Base-by-base conservation (phyloP, 2,888 invertebrate genomes). In the Pseudeuparius sepicola region DNA sequence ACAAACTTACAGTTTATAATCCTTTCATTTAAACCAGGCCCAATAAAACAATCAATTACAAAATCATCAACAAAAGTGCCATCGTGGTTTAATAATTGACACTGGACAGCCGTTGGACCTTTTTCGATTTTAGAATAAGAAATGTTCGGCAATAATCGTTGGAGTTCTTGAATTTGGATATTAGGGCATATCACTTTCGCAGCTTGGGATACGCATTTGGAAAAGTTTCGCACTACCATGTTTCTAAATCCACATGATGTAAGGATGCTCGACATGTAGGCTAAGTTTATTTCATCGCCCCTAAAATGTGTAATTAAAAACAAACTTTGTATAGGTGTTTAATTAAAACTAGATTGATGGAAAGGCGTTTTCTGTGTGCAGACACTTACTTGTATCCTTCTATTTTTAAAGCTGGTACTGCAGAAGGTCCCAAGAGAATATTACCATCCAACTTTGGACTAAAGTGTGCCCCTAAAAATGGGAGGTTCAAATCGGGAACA, bases 401-500 rank as follows among this genome's bases (percentile, higher is more conserved):
- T 52, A 92, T 73, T 54, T 84, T 79, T 46, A 88, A 78, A 13
- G 94, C 90, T 40, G 96, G 66, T 24, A 97, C 82, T 3, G 96
- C 96, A 67, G 92, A 96, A 4, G 96, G 96, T 10, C 96, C 96
- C 15, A 96, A 65, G 77, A 92, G 88, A 27, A 96, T 74, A 2
- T 30, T 37, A 1, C 92, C 92, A 65, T 89, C 86, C 68, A 93
- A 79, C 51, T 84, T 74, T 1, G 94, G 96, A n/a, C 94, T 96
- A 53, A 84, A 84, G 64, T 97, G 96, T 3, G 94, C 90, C 4
- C 96, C 96, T 24, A 97, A 67, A 62, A 97, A 97, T 32, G 96
- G 96, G 3, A 92, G 81, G 66, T 93, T 86, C 2, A 92, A 82
- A 66, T 96, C 87, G n/a, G 96, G 96, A 10, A 94, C 90, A 10